Evolutionary conservation across 2,888 invertebrate genomes (phyloP).

Genomic region (Zhengitettix transpicula): DNA sequence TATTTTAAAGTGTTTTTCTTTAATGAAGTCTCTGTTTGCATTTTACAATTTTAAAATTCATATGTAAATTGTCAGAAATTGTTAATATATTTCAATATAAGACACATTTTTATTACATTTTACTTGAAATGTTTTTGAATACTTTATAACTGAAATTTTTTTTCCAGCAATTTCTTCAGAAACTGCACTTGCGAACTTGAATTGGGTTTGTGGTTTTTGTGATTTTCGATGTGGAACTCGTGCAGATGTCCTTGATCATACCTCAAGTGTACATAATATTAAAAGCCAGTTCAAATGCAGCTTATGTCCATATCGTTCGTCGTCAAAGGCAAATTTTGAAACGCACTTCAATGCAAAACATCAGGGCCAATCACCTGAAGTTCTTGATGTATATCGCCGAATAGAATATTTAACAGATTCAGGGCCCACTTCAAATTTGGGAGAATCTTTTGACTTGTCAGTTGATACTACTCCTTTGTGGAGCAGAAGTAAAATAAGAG

Average conservation of each 20-base stretch:
- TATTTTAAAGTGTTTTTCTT: too few relatives aligned
- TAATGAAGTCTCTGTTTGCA: too few relatives aligned
- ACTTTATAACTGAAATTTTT: too few relatives aligned
- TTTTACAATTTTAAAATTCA: too few relatives aligned
- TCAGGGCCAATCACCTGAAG: slow-evolving; percentile 19
- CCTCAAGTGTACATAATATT: slow-evolving; percentile 38
- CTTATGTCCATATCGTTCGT: slow-evolving; percentile 41
- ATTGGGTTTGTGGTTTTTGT: slow-evolving; percentile 54
- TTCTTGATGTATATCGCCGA: slow-evolving; percentile 2
- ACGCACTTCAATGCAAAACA: slow-evolving; percentile 45
- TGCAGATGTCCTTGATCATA: slow-evolving; percentile 42
- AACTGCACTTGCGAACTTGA: slow-evolving; percentile 18
- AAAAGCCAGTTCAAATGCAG: slow-evolving; percentile 54
- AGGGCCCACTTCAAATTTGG: background rate
- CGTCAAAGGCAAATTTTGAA: slow-evolving; percentile 36
- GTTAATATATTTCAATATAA: too few relatives aligned
- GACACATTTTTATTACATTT: too few relatives aligned
- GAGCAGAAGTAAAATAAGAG: slow-evolving; percentile 36
- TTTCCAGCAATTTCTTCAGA: too few relatives aligned
- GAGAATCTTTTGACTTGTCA: slow-evolving; percentile 14
- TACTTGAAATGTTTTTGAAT: too few relatives aligned
- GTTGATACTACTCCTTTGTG: slow-evolving; percentile 44
- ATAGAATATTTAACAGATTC: background rate
- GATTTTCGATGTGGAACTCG: slow-evolving; percentile 40
- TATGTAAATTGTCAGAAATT: too few relatives aligned